Evolutionary conservation across 2,797 vertebrate species (phyloP).

Genomic region (Kryptolebias ocellatus): DNA sequence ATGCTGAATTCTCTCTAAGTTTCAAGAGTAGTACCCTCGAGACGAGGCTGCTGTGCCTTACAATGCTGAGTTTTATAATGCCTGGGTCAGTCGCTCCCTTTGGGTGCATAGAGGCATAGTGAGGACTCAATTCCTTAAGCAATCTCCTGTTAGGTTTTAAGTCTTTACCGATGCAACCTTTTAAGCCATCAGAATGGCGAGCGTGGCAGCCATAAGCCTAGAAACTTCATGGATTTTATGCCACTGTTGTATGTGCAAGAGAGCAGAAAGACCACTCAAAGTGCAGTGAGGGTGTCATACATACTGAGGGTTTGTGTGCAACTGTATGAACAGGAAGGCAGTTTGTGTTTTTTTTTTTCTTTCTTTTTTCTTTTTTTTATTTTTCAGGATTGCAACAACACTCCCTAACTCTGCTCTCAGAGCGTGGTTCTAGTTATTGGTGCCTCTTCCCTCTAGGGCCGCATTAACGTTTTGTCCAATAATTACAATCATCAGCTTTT

Average conservation of each 20-base stretch:
- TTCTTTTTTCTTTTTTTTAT: slow-evolving; percentile 4
- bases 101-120: slow-evolving; percentile 64
- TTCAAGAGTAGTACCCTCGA: slow-evolving; percentile 48
- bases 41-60: slow-evolving; percentile 50
- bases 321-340: slow-evolving; percentile 71
- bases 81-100: slow-evolving; percentile 57
- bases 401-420: slow-evolving; percentile 43
- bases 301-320: slow-evolving; percentile 65
- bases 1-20: slow-evolving; percentile 66
- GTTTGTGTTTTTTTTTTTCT: slow-evolving; percentile 40
- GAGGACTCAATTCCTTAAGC: slow-evolving; percentile 50
- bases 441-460: slow-evolving; percentile 46
- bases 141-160: slow-evolving; percentile 38
- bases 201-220: slow-evolving; percentile 29
- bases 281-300: slow-evolving; percentile 57
- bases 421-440: slow-evolving; percentile 45
- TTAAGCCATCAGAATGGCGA: slow-evolving; percentile 26
- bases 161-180: slow-evolving; percentile 51
- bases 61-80: slow-evolving; percentile 32
- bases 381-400: slow-evolving; percentile 46
- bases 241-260: slow-evolving; percentile 52
- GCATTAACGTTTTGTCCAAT: slow-evolving; percentile 35
- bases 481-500: slow-evolving; percentile 55
- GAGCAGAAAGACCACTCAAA: slow-evolving; percentile 62
- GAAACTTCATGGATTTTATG: slow-evolving; percentile 36